These are phyloP conservation scores for Chrysomallon squamiferum DNA, from an alignment of 1,140 invertebrate genomes.

Conservation along the genomic window DNA sequence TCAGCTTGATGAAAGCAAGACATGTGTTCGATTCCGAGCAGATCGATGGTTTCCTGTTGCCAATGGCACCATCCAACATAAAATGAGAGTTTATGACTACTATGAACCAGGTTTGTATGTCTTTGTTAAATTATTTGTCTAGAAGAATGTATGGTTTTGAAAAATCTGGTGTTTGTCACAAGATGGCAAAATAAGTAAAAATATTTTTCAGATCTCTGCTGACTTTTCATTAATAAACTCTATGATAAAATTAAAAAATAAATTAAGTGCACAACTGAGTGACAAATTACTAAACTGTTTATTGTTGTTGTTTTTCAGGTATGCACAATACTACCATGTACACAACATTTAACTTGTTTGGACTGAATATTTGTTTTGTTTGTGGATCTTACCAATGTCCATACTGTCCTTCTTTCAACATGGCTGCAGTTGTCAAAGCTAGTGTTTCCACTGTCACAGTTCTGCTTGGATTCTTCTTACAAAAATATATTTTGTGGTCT, in stretches of 20 bases:
- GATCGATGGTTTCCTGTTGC: conserved; percentile 95
- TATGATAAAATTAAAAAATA: too few relatives aligned
- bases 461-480: conserved; percentile 31
- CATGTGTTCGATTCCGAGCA: conserved; percentile 90
- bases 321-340: conserved; percentile 94
- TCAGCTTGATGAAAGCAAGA: conserved; percentile 65
- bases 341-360: conserved; percentile 85
- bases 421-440: conserved; percentile 42
- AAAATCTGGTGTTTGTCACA: too few relatives aligned
- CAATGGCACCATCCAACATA: conserved; percentile 92
- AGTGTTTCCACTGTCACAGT: conserved; percentile 37
- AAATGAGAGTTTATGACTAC: conserved; percentile 92
- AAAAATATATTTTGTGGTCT: conserved; percentile 25
- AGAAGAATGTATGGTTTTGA: too few relatives aligned
- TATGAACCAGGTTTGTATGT: conserved; percentile 91
- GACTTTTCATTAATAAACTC: too few relatives aligned
- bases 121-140: too few relatives aligned
- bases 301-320: conserved; percentile 70
- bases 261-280: too few relatives aligned
- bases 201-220: background rate
- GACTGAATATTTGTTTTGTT: conserved; percentile 95
- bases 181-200: too few relatives aligned
- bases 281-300: too few relatives aligned
- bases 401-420: conserved; percentile 78
- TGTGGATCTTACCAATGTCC: conserved; percentile 98